Evolutionary conservation across 2,888 invertebrate genomes (phyloP), one percentile per base, ranked within the genome.

Genomic region (Drosophila maculinotata): DNA sequence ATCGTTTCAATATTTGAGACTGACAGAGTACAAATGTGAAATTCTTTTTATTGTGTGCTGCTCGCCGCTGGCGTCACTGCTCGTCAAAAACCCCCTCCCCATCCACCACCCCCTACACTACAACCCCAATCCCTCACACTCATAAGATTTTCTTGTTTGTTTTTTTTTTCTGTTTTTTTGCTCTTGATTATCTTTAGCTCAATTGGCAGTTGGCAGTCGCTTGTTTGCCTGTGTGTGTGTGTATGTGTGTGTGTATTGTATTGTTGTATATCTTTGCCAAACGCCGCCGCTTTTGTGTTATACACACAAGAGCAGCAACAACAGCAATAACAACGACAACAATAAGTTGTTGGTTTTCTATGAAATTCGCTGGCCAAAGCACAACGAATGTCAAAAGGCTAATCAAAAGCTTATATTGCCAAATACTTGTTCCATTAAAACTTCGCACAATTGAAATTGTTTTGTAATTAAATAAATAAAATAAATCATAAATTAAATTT

Each of bases 121-220:
- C 10, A 42, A 3, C 20, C n/a, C 15, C 15, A 20, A 20, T 4
- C 17, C 2, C 36, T 1, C 39, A 26, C 35, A 44, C 35, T 26
- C 36, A 44, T 26, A 12, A 31, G 28, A 39, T 54, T 57, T 58
- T 39, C 52, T 49, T 49, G 35, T 47, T 72, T 60, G 47, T 47
- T 49, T 33, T 33, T 38, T 53, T 30, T 49, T 69, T 15, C 23
- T 52, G 48, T 42, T 71, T 56, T 62, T 70, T 68, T 80, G 84
- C 81, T 80, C 80, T 80, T 83, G 80, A 80, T 80, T 80, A 80
- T 83, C 80, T 80, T 71, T 80, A 83, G 84, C 77, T 80, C 80
- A 83, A 80, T 83, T 80, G 84, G 76, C 84, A 76, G 62, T 63
- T 69, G 80, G 69, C 76, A 69, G 60, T 76, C 62, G 59, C 38